These are phyloP conservation scores for Aplysia californica DNA, from an alignment of 1,140 invertebrate genomes.

Conservation along the genomic window DNA sequence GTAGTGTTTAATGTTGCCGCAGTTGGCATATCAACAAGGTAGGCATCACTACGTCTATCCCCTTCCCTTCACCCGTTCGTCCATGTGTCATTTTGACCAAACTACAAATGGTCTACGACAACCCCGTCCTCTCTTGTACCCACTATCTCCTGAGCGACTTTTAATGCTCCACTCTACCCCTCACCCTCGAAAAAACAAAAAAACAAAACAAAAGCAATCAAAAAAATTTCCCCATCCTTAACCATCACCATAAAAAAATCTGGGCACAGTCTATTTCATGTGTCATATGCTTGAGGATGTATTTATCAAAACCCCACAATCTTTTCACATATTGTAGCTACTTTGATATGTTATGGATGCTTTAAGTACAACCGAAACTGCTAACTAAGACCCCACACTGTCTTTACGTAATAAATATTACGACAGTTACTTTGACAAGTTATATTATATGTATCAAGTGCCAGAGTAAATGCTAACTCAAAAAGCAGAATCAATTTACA, in stretches of 20 bases:
- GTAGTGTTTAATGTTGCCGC: neutral
- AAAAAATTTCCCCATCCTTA: neutral
- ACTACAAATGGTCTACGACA: too few relatives aligned
- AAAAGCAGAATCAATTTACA: too few relatives aligned
- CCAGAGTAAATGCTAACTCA: too few relatives aligned
- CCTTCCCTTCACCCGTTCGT: neutral
- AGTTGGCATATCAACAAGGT: neutral
- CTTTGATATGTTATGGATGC: conserved; percentile 80
- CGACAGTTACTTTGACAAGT: too few relatives aligned
- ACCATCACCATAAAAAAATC: neutral
- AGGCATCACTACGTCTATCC: neutral
- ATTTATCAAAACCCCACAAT: too few relatives aligned
- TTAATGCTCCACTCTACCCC: too few relatives aligned
- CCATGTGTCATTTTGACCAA: neutral
- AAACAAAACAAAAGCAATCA: neutral
- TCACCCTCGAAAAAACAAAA: too few relatives aligned
- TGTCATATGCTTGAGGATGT: neutral
- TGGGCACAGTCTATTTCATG: neutral
- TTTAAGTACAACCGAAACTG: conserved; percentile 75
- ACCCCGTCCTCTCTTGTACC: too few relatives aligned
- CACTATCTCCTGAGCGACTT: too few relatives aligned
- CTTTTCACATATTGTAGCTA: conserved; percentile 58
- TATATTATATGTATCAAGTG: too few relatives aligned
- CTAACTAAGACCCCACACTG: too few relatives aligned
- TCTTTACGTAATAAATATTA: too few relatives aligned